Evolutionary conservation across 2,113 vertebrate genomes (phyloP), one percentile per base, ranked within the genome.

Genomic region (Neolamprologus kungweensis): DNA sequence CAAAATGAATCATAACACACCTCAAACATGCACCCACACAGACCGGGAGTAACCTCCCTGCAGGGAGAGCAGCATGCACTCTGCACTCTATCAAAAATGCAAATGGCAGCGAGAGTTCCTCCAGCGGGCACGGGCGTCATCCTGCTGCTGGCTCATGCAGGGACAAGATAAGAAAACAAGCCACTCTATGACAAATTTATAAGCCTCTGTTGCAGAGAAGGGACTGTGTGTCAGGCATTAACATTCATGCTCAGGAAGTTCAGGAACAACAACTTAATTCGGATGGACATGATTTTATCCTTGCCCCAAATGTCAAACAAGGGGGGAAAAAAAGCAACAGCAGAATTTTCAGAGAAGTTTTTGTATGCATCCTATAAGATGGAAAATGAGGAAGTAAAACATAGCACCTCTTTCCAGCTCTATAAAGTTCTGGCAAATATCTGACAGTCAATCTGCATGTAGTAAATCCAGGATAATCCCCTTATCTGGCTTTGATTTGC

Each of bases 21-120:
- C 79, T 53, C 26, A 84, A 35, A 58, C 19, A 78, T 23, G 68
- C 42, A 84, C 58, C 50, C 35, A 81, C 21, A 73, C 37, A 68
- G 65, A 84, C 84, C 5, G 3, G 17, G 45, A 78, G 80, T 89
- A 82, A 90, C 92, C 88, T 92, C 81, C 9, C 53, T 57, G 80
- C 45, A 81, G 88, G 57, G 57, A 84, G 65, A n/a, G 13, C 4
- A 9, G 53, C 83, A 87, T 26, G 40, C 73, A 81, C 71, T 86
- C 86, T 83, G 80, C 85, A 71, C 88, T 86, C 79, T 16, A 81
- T 91, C 33, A 87, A 91, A 94, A 92, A 94, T 91, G 86, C 80
- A 90, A 94, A 92, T 88, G 37, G 55, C n/a, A 82, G 80, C 19
- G 65, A 85, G 33, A 90, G 90, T 84, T 89, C 47, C 51, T 89